A percentile compares a stretch with the other conserved stretches of the same genome.
Conservation (phyloP, 1,140 invertebrate genomes). For the Drosophila nigromelanica region DNA sequence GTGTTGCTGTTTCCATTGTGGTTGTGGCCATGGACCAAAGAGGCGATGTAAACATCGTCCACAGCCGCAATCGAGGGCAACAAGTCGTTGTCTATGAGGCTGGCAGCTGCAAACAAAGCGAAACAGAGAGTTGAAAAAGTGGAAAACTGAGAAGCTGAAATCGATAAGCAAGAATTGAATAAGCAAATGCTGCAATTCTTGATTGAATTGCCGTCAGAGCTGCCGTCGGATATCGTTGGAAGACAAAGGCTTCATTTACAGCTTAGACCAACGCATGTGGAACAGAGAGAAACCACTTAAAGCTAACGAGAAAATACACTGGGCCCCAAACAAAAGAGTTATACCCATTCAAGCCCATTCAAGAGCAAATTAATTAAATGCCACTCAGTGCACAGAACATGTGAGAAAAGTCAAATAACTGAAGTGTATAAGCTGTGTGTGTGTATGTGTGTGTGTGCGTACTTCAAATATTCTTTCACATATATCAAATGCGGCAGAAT, state of each 20-base stretch:
- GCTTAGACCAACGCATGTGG: constrained; percentile 24
- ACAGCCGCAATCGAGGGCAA: constrained; percentile 60
- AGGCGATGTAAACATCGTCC: constrained; percentile 73
- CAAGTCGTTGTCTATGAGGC: constrained; percentile 56
- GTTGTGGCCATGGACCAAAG: constrained; percentile 57
- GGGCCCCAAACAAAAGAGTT: constrained; percentile 1
- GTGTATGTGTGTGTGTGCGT: not conserved
- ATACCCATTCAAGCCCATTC: constrained; percentile 26
- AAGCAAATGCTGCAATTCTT: constrained; percentile 40
- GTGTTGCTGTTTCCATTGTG: constrained; percentile 29
- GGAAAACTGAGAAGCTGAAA: not conserved
- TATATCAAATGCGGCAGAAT: constrained; percentile 13
- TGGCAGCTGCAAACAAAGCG: constrained; percentile 41
- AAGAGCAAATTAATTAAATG: constrained; percentile 77
- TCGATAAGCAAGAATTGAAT: constrained; percentile 23
- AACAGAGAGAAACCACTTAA: too few species aligned
- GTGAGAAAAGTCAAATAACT: constrained; percentile 38
- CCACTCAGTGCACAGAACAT: constrained; percentile 56
- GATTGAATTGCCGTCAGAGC: constrained; percentile 37
- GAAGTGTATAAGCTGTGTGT: not conserved
- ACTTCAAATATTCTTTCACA: not conserved
- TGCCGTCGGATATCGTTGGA: constrained; percentile 11
- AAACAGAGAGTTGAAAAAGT: not conserved
- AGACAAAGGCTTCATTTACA: constrained; percentile 38
- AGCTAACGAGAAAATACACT: too few species aligned